phyloP scores from a whole-genome alignment of 2,888 invertebrate species.

The Rhorus exstirpatorius region DNA sequence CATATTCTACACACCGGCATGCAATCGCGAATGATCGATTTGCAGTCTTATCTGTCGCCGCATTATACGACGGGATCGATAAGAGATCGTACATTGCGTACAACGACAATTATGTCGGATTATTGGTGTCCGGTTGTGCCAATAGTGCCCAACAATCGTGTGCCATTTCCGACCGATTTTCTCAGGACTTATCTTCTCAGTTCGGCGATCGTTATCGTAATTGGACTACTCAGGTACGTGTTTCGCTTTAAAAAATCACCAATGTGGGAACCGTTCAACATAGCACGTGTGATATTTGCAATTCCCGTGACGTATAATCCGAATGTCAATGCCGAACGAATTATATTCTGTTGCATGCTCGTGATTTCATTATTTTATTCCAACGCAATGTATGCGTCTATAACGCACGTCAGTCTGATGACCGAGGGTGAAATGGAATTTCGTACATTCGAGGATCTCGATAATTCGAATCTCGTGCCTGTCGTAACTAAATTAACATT shows the following conservation, averaged over 20 bases:
- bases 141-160: slow-evolving; percentile 1
- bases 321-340: slow-evolving; percentile 50
- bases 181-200: slow-evolving; percentile 25
- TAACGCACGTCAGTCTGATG: slow-evolving; percentile 58
- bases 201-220: slow-evolving; percentile 32
- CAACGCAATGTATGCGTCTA: slow-evolving; percentile 62
- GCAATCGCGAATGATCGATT: slow-evolving; percentile 50
- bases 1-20: not conserved
- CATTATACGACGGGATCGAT: slow-evolving; percentile 41
- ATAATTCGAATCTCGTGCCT: slow-evolving; percentile 59
- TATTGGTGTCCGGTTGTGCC: slow-evolving; percentile 67
- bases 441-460: slow-evolving; percentile 61
- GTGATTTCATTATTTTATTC: slow-evolving; percentile 63
- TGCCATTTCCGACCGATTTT: not conserved
- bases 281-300: slow-evolving; percentile 62
- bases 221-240: slow-evolving; percentile 19
- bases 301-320: slow-evolving; percentile 37
- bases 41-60: slow-evolving; percentile 28
- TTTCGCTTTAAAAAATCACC: slow-evolving; percentile 23
- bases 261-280: slow-evolving; percentile 54
- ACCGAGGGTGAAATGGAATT: slow-evolving; percentile 39
- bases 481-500: slow-evolving; percentile 27
- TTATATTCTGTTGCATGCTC: slow-evolving; percentile 59
- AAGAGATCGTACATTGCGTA: slow-evolving; percentile 30
- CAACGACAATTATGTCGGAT: slow-evolving; percentile 28